Percentiles rank a stretch among this genome's conserved stretches.
phyloP scores from a whole-genome alignment of 1,140 invertebrate genomes.

The Plutomurus gul region DNA sequence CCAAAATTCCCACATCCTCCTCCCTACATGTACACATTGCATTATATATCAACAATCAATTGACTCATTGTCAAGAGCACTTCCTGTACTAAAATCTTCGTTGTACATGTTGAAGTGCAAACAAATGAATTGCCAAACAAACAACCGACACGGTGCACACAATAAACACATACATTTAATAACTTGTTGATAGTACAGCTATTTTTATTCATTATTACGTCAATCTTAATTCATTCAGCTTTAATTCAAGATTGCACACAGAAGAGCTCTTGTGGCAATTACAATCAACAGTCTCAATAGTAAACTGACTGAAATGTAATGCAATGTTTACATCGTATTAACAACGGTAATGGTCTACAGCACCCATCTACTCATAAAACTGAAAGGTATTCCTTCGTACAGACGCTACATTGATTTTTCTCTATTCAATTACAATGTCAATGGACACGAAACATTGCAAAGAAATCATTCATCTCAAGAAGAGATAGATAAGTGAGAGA shows the following conservation, averaged over 20 bases:
- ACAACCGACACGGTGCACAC: not conserved
- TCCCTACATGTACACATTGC: no score
- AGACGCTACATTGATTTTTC: not conserved
- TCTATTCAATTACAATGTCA: not conserved
- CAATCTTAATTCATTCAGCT: slow-evolving; percentile 1
- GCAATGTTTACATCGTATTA: no score
- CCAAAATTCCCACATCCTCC: no score
- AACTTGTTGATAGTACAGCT: not conserved
- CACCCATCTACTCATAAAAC: no score
- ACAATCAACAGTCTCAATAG: no score
- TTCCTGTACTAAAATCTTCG: not conserved
- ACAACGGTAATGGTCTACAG: no score
- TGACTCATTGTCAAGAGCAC: slow-evolving; percentile 11
- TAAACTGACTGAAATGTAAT: no score
- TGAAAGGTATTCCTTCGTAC: no score
- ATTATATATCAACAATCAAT: not conserved
- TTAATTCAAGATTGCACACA: no score
- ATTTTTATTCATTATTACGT: not conserved
- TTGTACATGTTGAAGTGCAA: not conserved
- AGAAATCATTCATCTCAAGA: not conserved
- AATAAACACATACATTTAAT: not conserved
- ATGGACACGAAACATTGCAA: not conserved
- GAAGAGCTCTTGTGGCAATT: no score
- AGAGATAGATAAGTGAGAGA: not conserved
- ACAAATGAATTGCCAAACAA: not conserved